phyloP scores from a whole-genome alignment of 1,140 invertebrate species.

The Rhagoletis zephyria region DNA sequence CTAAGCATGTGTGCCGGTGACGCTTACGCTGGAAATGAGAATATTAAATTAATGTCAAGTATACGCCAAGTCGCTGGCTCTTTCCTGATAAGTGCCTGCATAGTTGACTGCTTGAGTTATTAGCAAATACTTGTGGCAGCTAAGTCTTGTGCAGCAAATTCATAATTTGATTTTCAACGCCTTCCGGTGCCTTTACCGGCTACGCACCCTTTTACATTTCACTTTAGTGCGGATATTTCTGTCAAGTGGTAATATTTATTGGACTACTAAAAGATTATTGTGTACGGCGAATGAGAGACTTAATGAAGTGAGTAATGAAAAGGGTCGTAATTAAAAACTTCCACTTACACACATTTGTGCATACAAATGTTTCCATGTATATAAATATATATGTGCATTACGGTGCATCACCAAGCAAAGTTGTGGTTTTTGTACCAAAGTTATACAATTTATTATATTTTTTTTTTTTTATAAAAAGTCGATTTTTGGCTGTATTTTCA shows the following conservation, averaged over 20 bases:
- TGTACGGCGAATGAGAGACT: background rate
- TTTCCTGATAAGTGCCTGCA: background rate
- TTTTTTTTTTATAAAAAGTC: too few species aligned
- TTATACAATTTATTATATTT: too few species aligned
- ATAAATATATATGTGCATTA: too few species aligned
- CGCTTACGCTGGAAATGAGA: constrained; percentile 1
- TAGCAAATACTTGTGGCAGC: constrained; percentile 8
- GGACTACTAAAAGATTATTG: background rate
- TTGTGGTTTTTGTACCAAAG: too few species aligned
- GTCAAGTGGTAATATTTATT: constrained; percentile 1
- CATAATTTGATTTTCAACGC: constrained; percentile 10
- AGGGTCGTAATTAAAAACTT: too few species aligned
- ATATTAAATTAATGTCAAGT: constrained; percentile 47
- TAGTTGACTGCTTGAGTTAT: constrained; percentile 25
- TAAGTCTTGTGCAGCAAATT: background rate
- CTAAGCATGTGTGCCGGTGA: background rate
- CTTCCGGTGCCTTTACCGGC: background rate
- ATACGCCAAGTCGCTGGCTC: constrained; percentile 16
- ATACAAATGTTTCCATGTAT: too few species aligned
- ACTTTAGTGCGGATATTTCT: background rate
- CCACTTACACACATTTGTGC: too few species aligned
- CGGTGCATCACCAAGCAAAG: too few species aligned
- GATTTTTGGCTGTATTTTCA: too few species aligned
- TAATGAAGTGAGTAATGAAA: too few species aligned
- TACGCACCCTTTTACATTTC: too few species aligned